Evolutionary conservation across 2,888 invertebrate species (phyloP), one percentile per base, ranked within the genome.

Genomic region (Seira musarum): DNA sequence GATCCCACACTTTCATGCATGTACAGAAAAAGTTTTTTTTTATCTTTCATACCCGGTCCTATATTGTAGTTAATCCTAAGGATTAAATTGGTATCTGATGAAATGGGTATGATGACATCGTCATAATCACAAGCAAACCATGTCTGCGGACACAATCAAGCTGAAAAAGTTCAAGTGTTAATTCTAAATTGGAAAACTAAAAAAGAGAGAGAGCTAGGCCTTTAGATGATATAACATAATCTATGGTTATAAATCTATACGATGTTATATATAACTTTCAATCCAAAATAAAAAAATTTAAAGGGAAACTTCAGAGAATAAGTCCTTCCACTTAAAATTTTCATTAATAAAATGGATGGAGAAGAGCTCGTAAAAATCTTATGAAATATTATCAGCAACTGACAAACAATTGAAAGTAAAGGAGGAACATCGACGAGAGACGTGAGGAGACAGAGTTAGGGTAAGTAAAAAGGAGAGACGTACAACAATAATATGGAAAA

Each of bases 361-460:
- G 15, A 60, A 49, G 40, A 49, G 60, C 60, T 60, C 15, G 49
- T 60, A 21, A 60, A 60, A 60, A 21, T 60, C 60, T 60, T 60
- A 60, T 60, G 60, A 60, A 81, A 67, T 61, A 73, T 81, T 81
- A 72, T 81, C 81, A 81, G 76, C 76, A 81, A 76, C 25, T 76
- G 68, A 67, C 81, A 81, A 81, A 81, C 81, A 81, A 81, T 81
- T 71, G 60, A 49, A 49, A 60, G 30, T 30, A 81, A 76, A 60
- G 70, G 74, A 35, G 61, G 19, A 53, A 73, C 25, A 60, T 30
- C 49, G 46, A 67, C 67, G 63, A 72, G 69, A 24, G 61, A 68
- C 35, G 49, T 53, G 57, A 61, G 64, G 72, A 76, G 66, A 21
- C 53, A 60, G n/a, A 60, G 60, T 17, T 53, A 10, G 60, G 60